Evolutionary conservation across 2,888 invertebrate genomes (phyloP).

Genomic region (Teleogryllus oceanicus): DNA sequence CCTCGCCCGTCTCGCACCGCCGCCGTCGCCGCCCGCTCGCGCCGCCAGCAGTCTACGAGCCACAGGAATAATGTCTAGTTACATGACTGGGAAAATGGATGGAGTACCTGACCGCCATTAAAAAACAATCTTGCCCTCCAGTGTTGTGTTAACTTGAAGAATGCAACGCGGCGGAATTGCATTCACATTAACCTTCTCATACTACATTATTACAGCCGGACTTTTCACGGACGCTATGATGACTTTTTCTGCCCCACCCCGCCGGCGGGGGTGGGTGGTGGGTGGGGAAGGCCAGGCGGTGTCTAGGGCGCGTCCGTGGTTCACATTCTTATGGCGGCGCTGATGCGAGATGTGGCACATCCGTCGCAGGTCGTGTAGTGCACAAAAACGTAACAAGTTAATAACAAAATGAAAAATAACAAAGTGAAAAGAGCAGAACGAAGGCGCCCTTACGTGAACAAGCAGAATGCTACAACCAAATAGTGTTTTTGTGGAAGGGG

Average conservation of each 20-base stretch:
- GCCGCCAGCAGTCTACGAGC: neutral
- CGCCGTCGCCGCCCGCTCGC: neutral
- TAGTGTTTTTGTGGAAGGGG: too few species aligned
- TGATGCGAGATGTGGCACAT: neutral
- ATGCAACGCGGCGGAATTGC: conserved; percentile 1
- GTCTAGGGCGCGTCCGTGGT: neutral
- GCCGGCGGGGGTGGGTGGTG: neutral
- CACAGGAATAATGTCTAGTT: neutral
- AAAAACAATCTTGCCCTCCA: conserved; percentile 9
- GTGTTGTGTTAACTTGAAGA: conserved; percentile 18
- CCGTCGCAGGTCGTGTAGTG: neutral
- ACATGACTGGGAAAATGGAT: conserved; percentile 18
- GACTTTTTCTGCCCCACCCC: neutral
- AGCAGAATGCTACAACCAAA: too few species aligned
- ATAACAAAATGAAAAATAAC: too few species aligned
- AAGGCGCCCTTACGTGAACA: too few species aligned
- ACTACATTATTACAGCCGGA: neutral
- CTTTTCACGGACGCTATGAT: neutral
- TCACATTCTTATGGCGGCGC: neutral
- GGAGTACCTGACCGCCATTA: neutral
- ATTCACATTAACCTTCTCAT: conserved; percentile 6
- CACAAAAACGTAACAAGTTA: too few species aligned
- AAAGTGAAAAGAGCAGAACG: too few species aligned
- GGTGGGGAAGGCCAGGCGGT: neutral
- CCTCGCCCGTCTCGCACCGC: neutral